Base-by-base conservation (phyloP, 2,888 invertebrate genomes). In the Xestia rhomboidea region DNA sequence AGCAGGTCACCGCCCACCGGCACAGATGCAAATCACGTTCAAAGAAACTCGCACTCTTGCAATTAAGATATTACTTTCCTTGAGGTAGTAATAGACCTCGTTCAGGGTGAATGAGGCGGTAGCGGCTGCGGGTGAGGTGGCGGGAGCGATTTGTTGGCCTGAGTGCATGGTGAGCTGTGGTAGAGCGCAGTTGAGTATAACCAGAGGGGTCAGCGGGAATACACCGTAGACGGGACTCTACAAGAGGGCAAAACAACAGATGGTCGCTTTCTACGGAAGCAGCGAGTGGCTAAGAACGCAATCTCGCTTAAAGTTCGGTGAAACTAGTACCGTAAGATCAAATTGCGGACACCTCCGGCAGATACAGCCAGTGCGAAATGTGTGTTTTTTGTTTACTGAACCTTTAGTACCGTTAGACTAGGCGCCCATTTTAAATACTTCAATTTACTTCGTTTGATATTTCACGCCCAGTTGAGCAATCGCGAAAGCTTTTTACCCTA, bases 11-110 rank as follows among this genome's bases (percentile, higher is more conserved):
- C 76, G 70, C 77, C 82, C 89, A 88, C 64, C 76, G 70, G 79
- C 82, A 86, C 81, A 83, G 64, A 89, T 86, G 81, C 89, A 73
- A 73, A 67, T 73, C 89, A 89, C 89, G 89, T 85, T 73, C 71
- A 74, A 70, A 73, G 67, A 54, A 41, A 80, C 74, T 68, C 69
- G 63, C 68, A 76, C 72, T 70, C 18, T 38, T 67, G 66, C 27
- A 67, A 83, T 85, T 77, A 71, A 68, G 38, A 82, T 44, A 76
- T 85, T 74, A 81, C 77, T 88, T 90, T 89, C 88, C 83, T 88
- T 87, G 77, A 74, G 70, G 76, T 82, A 87, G 85, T 86, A 86
- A 88, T 54, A 63, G 41, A 41, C 30, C 21, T 64, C 44, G 21
- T 51, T 2, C 21, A 76, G 41, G 15, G 75, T 75, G 18, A 76